Evolutionary conservation across 2,113 vertebrate genomes (phyloP), one percentile per base, ranked within the genome.

Genomic region (Procavia capensis): DNA sequence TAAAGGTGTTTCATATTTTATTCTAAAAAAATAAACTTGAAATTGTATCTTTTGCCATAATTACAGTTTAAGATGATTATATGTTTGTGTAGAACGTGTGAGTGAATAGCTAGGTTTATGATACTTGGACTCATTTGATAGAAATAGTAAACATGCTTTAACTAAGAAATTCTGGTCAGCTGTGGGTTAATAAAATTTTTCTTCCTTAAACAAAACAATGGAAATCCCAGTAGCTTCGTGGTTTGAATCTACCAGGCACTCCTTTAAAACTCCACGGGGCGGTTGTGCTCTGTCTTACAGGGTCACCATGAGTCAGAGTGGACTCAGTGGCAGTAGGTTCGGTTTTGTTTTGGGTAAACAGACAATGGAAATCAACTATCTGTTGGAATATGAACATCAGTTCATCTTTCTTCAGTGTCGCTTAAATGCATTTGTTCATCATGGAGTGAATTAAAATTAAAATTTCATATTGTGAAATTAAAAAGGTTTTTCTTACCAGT

Each of bases 391-490:
- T 96, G 92, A 64, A 92, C 88, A 96, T 96, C 47, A 94, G 94
- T 27, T 43, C 90, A 9, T 98, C 92, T 97, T 97, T 97, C 95
- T 76, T 85, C 88, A 96, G 85, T 95, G 68, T 63, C 36, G 63
- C 84, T 97, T 98, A 96, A 90, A 70, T 93, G 91, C 82, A 84
- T 68, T 85, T 54, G 91, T 93, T 34, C 39, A 72, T 95, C 66
- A 74, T 96, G 82, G 85, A 97, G 96, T 94, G 95, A 98, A 97
- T 97, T 98, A 97, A 98, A 98, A 96, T 96, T 96, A 85, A 81
- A 98, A 95, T 66, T 97, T 97, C 92, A 96, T 11, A 50, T 84
- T 20, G 3, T 83, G 54, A 31, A 94, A 93, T 64, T 36, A 59
- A 59, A 96, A 91, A 22, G 75, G 45, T 63, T 10, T 50, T 96